These are phyloP conservation scores for Brenthis hecate DNA, from an alignment of 2,888 invertebrate genomes.

Conservation along the genomic window DNA sequence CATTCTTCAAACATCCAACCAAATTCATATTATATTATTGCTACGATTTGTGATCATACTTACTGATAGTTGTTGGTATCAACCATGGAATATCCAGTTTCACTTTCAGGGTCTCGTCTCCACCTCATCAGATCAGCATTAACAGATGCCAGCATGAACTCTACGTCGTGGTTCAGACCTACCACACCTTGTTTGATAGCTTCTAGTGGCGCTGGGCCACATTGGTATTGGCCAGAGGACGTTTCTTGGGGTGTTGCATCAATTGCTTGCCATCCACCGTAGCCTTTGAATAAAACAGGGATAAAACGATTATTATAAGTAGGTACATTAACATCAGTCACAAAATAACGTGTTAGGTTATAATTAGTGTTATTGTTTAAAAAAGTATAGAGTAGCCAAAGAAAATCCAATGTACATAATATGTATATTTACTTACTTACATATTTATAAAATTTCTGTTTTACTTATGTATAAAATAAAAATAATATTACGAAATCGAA, in stretches of 20 bases:
- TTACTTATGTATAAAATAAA: no score
- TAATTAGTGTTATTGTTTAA: no score
- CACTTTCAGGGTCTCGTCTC: conserved; percentile 85
- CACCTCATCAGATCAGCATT: conserved; percentile 92
- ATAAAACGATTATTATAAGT: neutral
- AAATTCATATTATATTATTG: no score
- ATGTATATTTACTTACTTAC: no score
- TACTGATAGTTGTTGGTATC: conserved; percentile 89
- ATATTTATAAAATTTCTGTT: no score
- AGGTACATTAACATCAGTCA: no score
- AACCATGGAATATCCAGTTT: conserved; percentile 85
- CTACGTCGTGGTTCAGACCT: conserved; percentile 88
- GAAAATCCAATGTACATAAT: no score
- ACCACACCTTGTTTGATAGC: conserved; percentile 90
- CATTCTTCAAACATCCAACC: no score
- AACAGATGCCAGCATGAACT: conserved; percentile 90
- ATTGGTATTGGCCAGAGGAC: conserved; percentile 87
- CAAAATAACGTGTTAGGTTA: no score
- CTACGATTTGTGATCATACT: neutral
- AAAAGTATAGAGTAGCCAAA: no score
- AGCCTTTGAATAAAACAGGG: conserved; percentile 70
- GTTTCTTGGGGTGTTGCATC: conserved; percentile 93
- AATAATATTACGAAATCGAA: no score
- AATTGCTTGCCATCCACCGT: conserved; percentile 95
- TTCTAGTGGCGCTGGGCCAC: conserved; percentile 90